Evolutionary conservation across 2,888 invertebrate species (phyloP).

Genomic region (Nesidiocoris tenuis): DNA sequence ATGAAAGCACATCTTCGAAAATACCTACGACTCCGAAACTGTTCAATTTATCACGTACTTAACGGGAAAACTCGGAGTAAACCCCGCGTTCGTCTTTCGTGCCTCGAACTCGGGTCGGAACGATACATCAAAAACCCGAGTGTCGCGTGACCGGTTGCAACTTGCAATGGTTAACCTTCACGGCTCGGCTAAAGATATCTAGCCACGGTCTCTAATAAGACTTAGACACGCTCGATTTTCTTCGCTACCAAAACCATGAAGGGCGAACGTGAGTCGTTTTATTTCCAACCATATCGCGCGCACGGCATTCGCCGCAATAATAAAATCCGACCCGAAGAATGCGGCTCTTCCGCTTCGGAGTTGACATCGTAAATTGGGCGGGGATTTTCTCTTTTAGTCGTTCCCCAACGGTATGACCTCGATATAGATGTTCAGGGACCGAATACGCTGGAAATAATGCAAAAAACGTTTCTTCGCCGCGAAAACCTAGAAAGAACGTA

Average conservation of each 20-base stretch:
- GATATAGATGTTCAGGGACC: too few relatives aligned
- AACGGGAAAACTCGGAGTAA: background rate
- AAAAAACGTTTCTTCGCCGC: too few relatives aligned
- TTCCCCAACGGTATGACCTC: too few relatives aligned
- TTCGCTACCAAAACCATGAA: background rate
- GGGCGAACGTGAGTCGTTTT: background rate
- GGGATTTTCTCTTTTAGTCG: too few relatives aligned
- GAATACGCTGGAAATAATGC: too few relatives aligned
- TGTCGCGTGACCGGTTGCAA: constrained; percentile 10
- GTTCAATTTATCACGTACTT: background rate
- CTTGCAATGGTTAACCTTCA: constrained; percentile 16
- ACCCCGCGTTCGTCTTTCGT: background rate
- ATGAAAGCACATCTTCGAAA: background rate
- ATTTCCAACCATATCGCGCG: background rate
- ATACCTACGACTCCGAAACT: background rate
- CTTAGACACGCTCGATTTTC: constrained; percentile 20
- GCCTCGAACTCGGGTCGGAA: background rate
- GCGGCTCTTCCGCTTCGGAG: too few relatives aligned
- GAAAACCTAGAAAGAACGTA: too few relatives aligned
- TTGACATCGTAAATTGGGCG: too few relatives aligned
- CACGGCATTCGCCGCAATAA: background rate
- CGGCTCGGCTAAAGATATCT: constrained; percentile 7
- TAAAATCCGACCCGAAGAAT: background rate
- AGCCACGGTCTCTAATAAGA: constrained; percentile 5
- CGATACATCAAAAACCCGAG: constrained; percentile 12